Base-by-base conservation (phyloP, 2,797 vertebrate genomes). In the Chromobotia macracanthus region DNA sequence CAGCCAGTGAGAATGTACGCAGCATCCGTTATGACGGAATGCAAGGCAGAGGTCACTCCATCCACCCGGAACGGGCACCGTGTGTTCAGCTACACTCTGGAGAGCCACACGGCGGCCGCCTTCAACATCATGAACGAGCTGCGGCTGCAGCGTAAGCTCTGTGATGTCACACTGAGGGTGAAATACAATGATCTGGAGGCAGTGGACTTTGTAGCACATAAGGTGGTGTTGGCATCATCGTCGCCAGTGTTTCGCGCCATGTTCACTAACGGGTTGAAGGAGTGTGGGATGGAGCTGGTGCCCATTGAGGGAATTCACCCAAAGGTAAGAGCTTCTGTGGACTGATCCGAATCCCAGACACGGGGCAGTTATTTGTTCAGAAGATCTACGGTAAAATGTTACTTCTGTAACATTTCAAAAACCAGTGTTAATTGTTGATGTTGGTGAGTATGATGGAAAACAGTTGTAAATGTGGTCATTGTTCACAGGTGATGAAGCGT, bases 231-330 rank as follows among this genome's bases (percentile, higher is more conserved):
- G 92, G 96, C 96, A 0, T 97, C 97, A 0, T 96, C 95, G 2
- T 97, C 96, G 15, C 97, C 96, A 0, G 96, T 97, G 48, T 98
- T 98, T 88, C 93, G 94, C 18, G 97, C 96, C 89, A 97, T 98
- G 96, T 98, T 98, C 89, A 98, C 97, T 77, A 95, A 94, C 1
- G 96, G 96, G 3, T 90, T 98, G 56, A 94, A 93, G 79, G 96
- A 98, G 86, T 95, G 96, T 3, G 96, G 95, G 10, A 97, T 96
- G 95, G 96, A 97, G 89, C 84, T 95, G 80, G 94, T 98, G 50
- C 91, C 97, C 84, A 98, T 98, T 1, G 96, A 96, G 80, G 97
- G 97, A n/a, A 94, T 98, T 25, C 97, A 97, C 84, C 97, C 97
- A 3, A 92, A 86, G 81, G 94, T 94, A 81, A 90, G 90, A 61